Conservation (phyloP, 2,888 invertebrate genomes). For the Oxycera nigricornis region DNA sequence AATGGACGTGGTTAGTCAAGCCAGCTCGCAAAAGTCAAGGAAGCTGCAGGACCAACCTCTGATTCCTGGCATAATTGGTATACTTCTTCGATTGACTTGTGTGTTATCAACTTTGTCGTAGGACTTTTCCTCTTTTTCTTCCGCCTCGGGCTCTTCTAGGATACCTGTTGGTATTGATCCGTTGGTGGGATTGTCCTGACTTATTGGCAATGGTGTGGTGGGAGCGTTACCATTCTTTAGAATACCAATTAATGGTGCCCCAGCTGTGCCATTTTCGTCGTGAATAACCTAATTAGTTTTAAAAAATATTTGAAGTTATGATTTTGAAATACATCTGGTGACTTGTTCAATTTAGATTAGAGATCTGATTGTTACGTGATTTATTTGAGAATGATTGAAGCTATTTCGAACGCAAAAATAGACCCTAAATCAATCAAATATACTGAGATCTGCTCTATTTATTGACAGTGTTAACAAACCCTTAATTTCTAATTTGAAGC, state of each 20-base stretch:
- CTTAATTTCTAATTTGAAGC: too few relatives aligned
- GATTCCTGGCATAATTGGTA: conserved; percentile 59
- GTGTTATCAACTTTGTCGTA: conserved; percentile 43
- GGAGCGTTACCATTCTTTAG: conserved; percentile 60
- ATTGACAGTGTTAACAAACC: too few relatives aligned
- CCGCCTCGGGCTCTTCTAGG: conserved; percentile 52
- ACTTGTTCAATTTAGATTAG: too few relatives aligned
- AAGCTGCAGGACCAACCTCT: conserved; percentile 66
- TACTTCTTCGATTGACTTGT: conserved; percentile 37
- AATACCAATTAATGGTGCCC: conserved; percentile 58
- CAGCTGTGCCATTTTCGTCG: conserved; percentile 55
- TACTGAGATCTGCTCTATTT: too few relatives aligned
- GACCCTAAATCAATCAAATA: too few relatives aligned
- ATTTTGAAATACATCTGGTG: too few relatives aligned
- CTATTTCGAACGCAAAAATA: too few relatives aligned
- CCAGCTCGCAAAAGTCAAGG: background rate
- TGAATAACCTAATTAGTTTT: conserved; percentile 58
- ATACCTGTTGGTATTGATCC: conserved; percentile 50
- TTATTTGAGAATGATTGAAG: too few relatives aligned
- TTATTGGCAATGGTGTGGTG: conserved; percentile 38
- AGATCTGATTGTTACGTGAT: too few relatives aligned
- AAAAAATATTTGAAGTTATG: too few relatives aligned
- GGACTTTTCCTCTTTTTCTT: conserved; percentile 56
- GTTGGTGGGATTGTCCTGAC: conserved; percentile 51
- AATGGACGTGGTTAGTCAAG: too few relatives aligned